These are phyloP conservation scores for Phalacrocorax carbo DNA, from an alignment of 2,113 vertebrate species.

Conservation along the genomic window DNA sequence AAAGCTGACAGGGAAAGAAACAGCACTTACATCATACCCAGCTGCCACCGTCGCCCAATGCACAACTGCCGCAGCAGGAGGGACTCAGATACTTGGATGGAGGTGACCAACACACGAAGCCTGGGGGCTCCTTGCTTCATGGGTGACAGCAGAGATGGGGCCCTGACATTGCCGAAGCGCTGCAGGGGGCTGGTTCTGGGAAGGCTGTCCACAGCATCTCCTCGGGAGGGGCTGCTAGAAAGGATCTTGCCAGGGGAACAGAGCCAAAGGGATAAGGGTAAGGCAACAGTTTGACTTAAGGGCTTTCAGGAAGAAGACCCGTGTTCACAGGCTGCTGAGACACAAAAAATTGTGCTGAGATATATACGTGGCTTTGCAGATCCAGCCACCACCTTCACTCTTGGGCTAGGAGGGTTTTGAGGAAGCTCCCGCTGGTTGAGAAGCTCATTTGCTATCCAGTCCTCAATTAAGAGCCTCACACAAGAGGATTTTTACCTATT, in stretches of 20 bases:
- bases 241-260: neutral
- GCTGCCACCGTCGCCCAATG: neutral
- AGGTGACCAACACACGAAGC: neutral
- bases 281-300: neutral
- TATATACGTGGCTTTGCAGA: rapidly evolving
- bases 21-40: neutral
- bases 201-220: neutral
- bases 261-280: neutral
- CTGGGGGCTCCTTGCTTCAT: neutral
- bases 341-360: neutral
- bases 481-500: neutral
- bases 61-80: neutral
- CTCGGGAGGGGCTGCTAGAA: neutral
- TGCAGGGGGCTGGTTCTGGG: neutral
- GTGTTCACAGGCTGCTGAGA: neutral
- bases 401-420: neutral
- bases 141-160: neutral
- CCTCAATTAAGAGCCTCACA: neutral
- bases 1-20: neutral
- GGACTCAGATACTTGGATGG: neutral
- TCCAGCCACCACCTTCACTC: neutral
- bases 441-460: neutral
- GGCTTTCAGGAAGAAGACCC: neutral
- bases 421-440: neutral
- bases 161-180: neutral